phyloP scores from a whole-genome alignment of 1,140 invertebrate species.

The Hermetia illucens region DNA sequence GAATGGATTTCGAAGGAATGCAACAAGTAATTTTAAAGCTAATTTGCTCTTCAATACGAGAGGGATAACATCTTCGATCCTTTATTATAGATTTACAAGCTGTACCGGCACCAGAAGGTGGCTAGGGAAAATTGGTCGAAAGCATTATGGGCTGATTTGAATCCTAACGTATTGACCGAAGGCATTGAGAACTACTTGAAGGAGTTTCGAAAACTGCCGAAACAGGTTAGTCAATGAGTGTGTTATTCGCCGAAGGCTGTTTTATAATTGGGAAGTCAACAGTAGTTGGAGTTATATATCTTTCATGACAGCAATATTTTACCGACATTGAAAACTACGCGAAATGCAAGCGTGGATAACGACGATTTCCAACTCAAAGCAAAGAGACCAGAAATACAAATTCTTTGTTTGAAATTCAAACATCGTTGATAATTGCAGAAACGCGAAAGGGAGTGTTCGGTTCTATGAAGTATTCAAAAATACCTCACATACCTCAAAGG shows the following conservation, averaged over 20 bases:
- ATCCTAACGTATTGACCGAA: conserved; percentile 66
- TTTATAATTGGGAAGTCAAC: background rate
- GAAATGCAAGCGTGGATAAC: background rate
- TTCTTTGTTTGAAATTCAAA: too few relatives aligned
- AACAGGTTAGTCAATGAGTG: conserved; percentile 19
- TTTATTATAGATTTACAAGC: conserved; percentile 44
- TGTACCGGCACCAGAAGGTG: conserved; percentile 65
- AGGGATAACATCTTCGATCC: too few relatives aligned
- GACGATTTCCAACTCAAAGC: too few relatives aligned
- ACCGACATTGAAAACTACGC: background rate
- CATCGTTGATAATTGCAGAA: too few relatives aligned
- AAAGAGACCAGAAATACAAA: too few relatives aligned
- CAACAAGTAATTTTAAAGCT: conserved; percentile 27
- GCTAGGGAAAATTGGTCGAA: conserved; percentile 67
- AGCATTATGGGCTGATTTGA: conserved; percentile 74
- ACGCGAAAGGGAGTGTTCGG: too few relatives aligned
- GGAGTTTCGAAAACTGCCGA: conserved; percentile 48
- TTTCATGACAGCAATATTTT: too few relatives aligned
- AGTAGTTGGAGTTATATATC: background rate
- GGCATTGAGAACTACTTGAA: conserved; percentile 76
- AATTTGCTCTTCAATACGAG: background rate
- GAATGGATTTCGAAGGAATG: conserved; percentile 57
- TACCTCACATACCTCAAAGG: too few relatives aligned
- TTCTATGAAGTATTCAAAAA: too few relatives aligned
- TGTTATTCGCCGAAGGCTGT: background rate